These are phyloP conservation scores for Troilus luridus DNA, from an alignment of 2,888 invertebrate species.

Conservation along the genomic window DNA sequence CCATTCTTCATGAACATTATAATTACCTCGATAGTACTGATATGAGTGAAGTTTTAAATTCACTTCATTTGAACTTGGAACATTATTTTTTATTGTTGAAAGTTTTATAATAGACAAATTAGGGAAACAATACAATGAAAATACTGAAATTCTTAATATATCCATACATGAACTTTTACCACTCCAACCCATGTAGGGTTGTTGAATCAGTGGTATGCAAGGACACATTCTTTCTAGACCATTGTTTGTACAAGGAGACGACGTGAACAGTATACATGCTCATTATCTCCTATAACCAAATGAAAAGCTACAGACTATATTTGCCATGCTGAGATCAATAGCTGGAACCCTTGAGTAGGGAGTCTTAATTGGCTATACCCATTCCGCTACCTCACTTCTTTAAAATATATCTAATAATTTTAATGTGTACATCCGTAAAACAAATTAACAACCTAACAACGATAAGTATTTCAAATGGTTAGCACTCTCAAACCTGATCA, in stretches of 20 bases:
- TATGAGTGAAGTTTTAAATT: neutral
- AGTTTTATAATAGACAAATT: neutral
- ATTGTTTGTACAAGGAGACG: neutral
- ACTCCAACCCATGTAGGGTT: neutral
- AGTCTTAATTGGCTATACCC: neutral
- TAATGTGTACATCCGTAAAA: neutral
- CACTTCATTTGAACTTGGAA: neutral
- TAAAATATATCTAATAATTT: neutral
- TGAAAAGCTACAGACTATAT: neutral
- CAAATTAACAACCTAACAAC: too few species aligned
- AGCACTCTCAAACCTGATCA: neutral
- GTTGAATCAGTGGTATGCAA: neutral
- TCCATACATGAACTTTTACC: neutral
- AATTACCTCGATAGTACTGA: neutral
- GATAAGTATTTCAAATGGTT: too few species aligned
- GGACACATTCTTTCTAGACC: neutral
- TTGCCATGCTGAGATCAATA: neutral
- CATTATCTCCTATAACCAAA: neutral
- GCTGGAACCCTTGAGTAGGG: neutral
- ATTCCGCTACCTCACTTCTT: neutral
- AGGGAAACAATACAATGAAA: neutral
- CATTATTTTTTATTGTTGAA: neutral
- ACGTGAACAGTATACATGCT: neutral
- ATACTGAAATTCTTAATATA: neutral
- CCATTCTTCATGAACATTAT: conserved; percentile 1